Evolutionary conservation across 1,140 invertebrate genomes (phyloP), one percentile per base, ranked within the genome.

Genomic region (Hycleus cichorii): DNA sequence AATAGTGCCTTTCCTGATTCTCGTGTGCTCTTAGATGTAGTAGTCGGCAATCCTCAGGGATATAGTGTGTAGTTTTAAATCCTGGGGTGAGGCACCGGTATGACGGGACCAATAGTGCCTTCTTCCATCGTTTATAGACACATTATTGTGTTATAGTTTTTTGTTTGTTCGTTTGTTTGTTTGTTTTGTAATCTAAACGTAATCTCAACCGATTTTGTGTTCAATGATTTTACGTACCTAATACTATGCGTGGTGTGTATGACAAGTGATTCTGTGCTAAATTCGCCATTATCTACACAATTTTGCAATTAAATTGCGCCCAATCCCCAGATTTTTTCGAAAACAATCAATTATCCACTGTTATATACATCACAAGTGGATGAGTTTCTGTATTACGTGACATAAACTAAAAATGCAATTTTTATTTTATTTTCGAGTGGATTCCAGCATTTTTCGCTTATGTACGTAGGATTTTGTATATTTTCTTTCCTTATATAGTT

Each of bases 161-260:
- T 32, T 32, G 4, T 32, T 12, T 12, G 32, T 32, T 32, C 32
- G 4, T 32, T 18, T 18, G 18, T 18, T 18, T 18, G 18, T 18
- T 18, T 7, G 48, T 56, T 62, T 39, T 61, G 59, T 64, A 60
- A 57, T 50, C 57, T 64, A 62, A 58, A 66, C 56, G 51, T 62
- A 67, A 64, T 67, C 65, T 68, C 68, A 69, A 68, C 72, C 69
- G 65, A 66, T 69, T 63, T 66, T 69, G 67, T 73, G 72, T 73
- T 73, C 72, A 65, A 61, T 68, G 64, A 69, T 61, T 70, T 64
- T 67, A 60, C 64, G 69, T 69, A 71, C 69, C 68, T 70, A 70
- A 65, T 49, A 63, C 68, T 69, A 55, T 63, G 60, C 63, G 67
- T 70, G 67, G 64, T 72, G 69, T 72, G 64, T 70, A 70, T 70